phyloP scores from a whole-genome alignment of 2,888 invertebrate genomes.

The Helleia helle region DNA sequence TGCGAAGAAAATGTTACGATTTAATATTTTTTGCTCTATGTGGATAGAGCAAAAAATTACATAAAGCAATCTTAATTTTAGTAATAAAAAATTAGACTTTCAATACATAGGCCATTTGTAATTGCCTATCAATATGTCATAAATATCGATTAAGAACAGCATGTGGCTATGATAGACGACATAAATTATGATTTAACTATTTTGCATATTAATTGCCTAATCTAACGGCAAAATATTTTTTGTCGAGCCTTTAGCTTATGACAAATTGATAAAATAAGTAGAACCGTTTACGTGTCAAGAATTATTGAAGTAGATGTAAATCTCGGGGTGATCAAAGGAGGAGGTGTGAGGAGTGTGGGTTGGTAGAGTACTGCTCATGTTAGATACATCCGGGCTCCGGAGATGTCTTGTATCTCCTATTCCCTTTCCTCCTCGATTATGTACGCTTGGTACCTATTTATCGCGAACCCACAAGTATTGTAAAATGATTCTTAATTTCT shows the following conservation, averaged over 20 bases:
- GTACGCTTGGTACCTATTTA: too few species aligned
- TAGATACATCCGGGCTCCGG: too few species aligned
- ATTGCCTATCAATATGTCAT: slow-evolving; percentile 7
- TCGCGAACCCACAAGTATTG: too few species aligned
- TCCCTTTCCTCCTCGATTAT: too few species aligned
- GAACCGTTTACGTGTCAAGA: slow-evolving; percentile 2
- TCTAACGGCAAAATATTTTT: slow-evolving; percentile 6
- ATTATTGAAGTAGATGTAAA: too few species aligned
- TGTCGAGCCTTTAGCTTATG: slow-evolving; percentile 2
- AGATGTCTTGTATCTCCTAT: too few species aligned
- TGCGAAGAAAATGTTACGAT: slow-evolving; percentile 10
- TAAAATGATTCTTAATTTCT: too few species aligned
- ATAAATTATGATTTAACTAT: slow-evolving; percentile 10
- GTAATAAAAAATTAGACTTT: not conserved
- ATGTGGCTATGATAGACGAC: slow-evolving; percentile 7
- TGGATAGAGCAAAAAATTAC: too few species aligned
- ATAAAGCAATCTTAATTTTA: not conserved
- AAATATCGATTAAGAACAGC: slow-evolving; percentile 12
- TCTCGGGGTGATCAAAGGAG: too few species aligned
- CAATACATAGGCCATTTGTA: not conserved
- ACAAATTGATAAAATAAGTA: slow-evolving; percentile 6
- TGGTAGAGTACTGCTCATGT: too few species aligned
- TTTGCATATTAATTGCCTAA: slow-evolving; percentile 10
- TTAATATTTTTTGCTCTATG: too few species aligned
- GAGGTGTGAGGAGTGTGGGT: too few species aligned